Evolutionary conservation across 2,888 invertebrate genomes (phyloP), one percentile per base, ranked within the genome.

Genomic region (Pediacus dermestoides): DNA sequence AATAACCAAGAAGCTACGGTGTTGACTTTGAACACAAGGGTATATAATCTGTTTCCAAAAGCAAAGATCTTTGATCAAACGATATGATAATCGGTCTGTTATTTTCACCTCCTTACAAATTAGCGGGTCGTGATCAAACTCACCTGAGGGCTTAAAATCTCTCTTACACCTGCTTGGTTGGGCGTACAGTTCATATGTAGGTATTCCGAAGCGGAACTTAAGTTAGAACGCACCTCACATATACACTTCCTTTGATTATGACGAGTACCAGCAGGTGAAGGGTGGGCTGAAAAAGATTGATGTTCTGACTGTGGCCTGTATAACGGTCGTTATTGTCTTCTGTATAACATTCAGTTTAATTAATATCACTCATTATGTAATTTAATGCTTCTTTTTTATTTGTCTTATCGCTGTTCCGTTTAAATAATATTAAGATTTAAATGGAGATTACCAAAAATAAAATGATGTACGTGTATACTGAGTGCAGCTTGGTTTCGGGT

Each of bases 101-200:
- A 67, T 67, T 66, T 67, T 67, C 67, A 64, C 67, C 67, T 67
- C 61, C 63, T 65, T 60, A 63, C 62, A 66, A 66, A 67, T 67
- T 67, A 65, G 63, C 64, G 58, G 64, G 60, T 56, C 58, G 55
- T 53, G 60, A 58, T 59, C 57, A 45, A 48, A 44, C 55, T 59
- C 57, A 60, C 59, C 59, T 58, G 60, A 47, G 52, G 50, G 40
- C 38, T 44, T 40, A 18, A 26, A 37, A 42, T 50, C 48, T 52
- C 51, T 55, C 46, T 42, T 58, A 56, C 63, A 65, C 63, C 63
- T 64, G 63, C 62, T 52, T 31, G 32, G 30, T 25, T 21, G 34
- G 14, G 18, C 23, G 25, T 16, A 26, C 26, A 30, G n/a, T n/a
- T n/a, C n/a, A 23, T 6, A n/a, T 7, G 23, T 9, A 28, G 11